Evolutionary conservation across 2,888 invertebrate species (phyloP).

Genomic region (Scaptomyza flava): DNA sequence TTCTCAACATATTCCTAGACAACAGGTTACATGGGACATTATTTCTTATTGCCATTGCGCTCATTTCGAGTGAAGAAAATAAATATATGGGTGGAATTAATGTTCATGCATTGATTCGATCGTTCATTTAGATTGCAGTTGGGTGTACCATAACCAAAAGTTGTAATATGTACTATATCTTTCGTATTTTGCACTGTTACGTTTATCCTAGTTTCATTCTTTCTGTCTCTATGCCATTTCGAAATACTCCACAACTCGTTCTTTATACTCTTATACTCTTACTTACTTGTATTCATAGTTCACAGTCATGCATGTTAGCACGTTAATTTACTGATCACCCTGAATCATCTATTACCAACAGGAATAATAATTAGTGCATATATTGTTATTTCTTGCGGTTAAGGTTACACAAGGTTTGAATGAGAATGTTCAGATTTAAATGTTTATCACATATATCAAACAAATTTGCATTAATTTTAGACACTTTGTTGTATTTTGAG

Average conservation of each 20-base stretch:
- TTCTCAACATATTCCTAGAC: neutral
- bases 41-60: slow-evolving; percentile 12
- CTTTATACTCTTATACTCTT: slow-evolving; percentile 18
- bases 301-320: slow-evolving; percentile 70
- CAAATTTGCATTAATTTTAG: neutral
- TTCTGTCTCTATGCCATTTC: slow-evolving; percentile 35
- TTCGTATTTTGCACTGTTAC: slow-evolving; percentile 63
- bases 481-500: neutral
- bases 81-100: slow-evolving; percentile 21
- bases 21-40: slow-evolving; percentile 1
- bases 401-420: slow-evolving; percentile 1
- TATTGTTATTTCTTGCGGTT: slow-evolving; percentile 10
- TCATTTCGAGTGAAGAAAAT: slow-evolving; percentile 12
- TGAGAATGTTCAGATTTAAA: slow-evolving; percentile 25
- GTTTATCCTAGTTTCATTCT: slow-evolving; percentile 53
- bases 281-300: slow-evolving; percentile 34
- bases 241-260: slow-evolving; percentile 22
- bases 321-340: slow-evolving; percentile 23
- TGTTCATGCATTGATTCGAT: slow-evolving; percentile 7
- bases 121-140: slow-evolving; percentile 27
- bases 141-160: slow-evolving; percentile 28
- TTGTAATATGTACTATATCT: slow-evolving; percentile 51
- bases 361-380: neutral
- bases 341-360: slow-evolving; percentile 40
- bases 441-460: neutral